Conservation (phyloP, 2,888 invertebrate genomes). For the Sphaerophoria rueppellii region DNA sequence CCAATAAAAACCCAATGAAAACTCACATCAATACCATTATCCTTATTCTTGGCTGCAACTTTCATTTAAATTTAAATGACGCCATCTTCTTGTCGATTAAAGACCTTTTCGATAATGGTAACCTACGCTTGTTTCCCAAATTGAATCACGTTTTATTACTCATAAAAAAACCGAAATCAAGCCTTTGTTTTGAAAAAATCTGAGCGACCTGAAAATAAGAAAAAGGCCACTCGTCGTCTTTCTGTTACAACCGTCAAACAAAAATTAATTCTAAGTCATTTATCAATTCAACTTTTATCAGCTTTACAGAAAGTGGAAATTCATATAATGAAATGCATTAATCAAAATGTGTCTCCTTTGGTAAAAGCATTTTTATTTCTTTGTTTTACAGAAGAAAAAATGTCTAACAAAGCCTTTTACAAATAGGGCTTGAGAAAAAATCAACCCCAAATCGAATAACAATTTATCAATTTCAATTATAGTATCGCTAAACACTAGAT, state of each 20-base stretch:
- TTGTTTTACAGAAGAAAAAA: slow-evolving; percentile 34
- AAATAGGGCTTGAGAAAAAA: slow-evolving; percentile 19
- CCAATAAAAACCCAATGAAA: neutral
- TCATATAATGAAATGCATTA: slow-evolving; percentile 67
- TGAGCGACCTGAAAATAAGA: slow-evolving; percentile 23
- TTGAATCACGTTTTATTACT: slow-evolving; percentile 68
- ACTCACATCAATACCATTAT: slow-evolving; percentile 13
- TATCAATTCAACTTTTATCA: slow-evolving; percentile 67
- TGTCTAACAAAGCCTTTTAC: neutral
- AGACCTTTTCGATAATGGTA: slow-evolving; percentile 48
- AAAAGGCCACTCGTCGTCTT: slow-evolving; percentile 33
- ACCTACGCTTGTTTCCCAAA: slow-evolving; percentile 55
- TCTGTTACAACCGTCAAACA: slow-evolving; percentile 22
- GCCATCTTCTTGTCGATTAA: slow-evolving; percentile 42
- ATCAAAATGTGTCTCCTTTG: slow-evolving; percentile 58
- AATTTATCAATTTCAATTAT: slow-evolving; percentile 61
- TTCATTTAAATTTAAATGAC: slow-evolving; percentile 50
- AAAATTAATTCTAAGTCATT: slow-evolving; percentile 49
- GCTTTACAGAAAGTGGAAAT: slow-evolving; percentile 65
- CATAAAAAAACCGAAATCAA: slow-evolving; percentile 53
- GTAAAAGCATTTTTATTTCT: slow-evolving; percentile 67
- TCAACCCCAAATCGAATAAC: neutral
- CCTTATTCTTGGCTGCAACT: slow-evolving; percentile 17
- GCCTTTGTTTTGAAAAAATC: slow-evolving; percentile 41
- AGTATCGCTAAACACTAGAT: slow-evolving; percentile 51